Evolutionary conservation across 2,113 vertebrate genomes (phyloP), one percentile per base, ranked within the genome.

Genomic region (Riparia riparia): DNA sequence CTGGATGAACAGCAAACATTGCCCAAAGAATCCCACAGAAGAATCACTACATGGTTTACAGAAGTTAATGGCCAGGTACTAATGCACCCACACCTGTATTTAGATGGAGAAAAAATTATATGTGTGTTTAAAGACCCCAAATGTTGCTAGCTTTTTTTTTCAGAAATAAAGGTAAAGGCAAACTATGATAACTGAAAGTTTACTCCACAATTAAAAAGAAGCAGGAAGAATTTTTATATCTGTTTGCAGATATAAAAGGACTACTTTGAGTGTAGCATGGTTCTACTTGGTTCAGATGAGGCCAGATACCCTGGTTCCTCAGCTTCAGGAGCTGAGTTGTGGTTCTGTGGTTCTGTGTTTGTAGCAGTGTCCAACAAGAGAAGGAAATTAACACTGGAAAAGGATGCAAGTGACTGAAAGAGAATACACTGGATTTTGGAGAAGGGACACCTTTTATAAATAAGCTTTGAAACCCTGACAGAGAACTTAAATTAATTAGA

Each of bases 51-150:
- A 22, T 74, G 49, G 78, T 89, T 97, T 94, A 57, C 74, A 76
- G 80, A 86, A 88, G 82, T 57, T 94, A 94, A 93, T 90, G 78
- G 37, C 20, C 53, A 90, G 81, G 53, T 74, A 90, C 78, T 95
- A 89, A 95, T 93, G 53, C 57, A 57, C 37, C 17, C 3, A 19
- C 12, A 14, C 10, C 69, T 53, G 28, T 79, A 34, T 79, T 87
- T 76, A 41, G 84, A 47, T 65, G n/a, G 49, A 76, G 53, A 74
- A 93, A 81, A 72, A 7, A 14, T 39, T 41, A 86, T 79, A 47
- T 9, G 4, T 66, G 28, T 77, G 28, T 45, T 82, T 76, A 54
- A 94, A 88, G 39, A 47, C 63, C 63, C 70, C 13, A 82, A 79
- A 79, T 18, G 5, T 49, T 61, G 31, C 28, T 80, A 41, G n/a